Evolutionary conservation across 2,113 vertebrate genomes (phyloP).

Genomic region (Gambusia affinis): DNA sequence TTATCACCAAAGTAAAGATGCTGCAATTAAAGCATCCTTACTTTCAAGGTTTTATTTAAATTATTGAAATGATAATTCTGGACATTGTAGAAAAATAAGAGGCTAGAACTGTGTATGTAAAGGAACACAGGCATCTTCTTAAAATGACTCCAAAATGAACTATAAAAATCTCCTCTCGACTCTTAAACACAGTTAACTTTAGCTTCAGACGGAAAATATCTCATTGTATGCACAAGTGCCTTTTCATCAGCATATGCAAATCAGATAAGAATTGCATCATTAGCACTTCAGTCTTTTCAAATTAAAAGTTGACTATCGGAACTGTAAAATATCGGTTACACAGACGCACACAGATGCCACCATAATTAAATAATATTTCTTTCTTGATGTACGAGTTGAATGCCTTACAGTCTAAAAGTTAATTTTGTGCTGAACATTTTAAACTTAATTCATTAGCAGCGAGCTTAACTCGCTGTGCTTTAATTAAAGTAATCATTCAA

Average conservation of each 20-base stretch:
- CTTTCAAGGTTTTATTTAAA: not conserved
- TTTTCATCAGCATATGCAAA: slow-evolving; percentile 9
- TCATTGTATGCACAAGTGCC: not conserved
- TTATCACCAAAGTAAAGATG: not conserved
- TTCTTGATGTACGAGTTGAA: not conserved
- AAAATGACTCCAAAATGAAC: not conserved
- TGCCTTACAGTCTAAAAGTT: not conserved
- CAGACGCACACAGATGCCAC: not conserved
- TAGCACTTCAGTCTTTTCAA: slow-evolving; percentile 7
- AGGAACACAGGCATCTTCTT: not conserved
- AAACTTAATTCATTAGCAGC: slow-evolving; percentile 17
- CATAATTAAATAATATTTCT: not conserved
- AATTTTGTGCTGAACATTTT: not conserved
- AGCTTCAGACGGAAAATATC: slow-evolving; percentile 11
- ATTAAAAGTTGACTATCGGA: not conserved
- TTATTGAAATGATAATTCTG: not conserved
- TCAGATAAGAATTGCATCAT: slow-evolving; percentile 14
- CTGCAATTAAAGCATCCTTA: not conserved
- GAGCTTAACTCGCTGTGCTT: not conserved
- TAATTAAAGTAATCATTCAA: slow-evolving; percentile 29
- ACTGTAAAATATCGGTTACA: not conserved
- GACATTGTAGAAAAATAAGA: not conserved
- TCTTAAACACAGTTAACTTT: not conserved
- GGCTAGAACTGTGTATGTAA: not conserved
- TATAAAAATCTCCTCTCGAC: not conserved